Evolutionary conservation across 1,140 invertebrate species (phyloP), one percentile per base, ranked within the genome.

Genomic region (Ceratitis capitata): DNA sequence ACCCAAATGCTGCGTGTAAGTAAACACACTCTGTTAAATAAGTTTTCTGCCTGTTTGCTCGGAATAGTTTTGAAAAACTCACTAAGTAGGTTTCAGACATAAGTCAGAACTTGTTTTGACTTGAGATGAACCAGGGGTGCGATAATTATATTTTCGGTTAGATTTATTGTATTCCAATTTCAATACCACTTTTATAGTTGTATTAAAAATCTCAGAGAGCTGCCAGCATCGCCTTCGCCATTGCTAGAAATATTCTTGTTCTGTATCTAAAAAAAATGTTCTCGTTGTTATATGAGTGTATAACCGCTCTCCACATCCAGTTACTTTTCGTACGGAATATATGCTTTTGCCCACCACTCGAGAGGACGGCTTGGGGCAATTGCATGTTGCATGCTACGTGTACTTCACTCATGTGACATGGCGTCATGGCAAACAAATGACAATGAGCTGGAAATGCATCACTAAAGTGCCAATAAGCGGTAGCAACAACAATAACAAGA

Each of bases 381-480:
- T 78, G 69, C 45, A 19, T 39, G 35, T 19, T 45, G n/a, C n/a
- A n/a, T n/a, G n/a, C n/a, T n/a, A n/a, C n/a, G n/a, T n/a, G 69
- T 47, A 78, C 69, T 45, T 78, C 69, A 42, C 9, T 45, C 39
- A n/a, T n/a, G 69, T 78, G 69, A 78, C 69, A 78, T 45, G 69
- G 19, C 69, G 39, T 78, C 69, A 56, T 23, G 51, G 69, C 69
- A 78, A 78, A 78, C 69, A 78, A 78, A 78, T 78, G 35, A 78
- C 69, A 78, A 78, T 78, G 69, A n/a, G 39, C 39, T 78, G 35
- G 69, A 78, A 45, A 78, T 26, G 69, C 69, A 78, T 78, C 69
- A 78, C 69, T 78, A 78, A 78, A 26, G 39, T 78, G 39, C 29
- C 69, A 78, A 78, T 78, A 78, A 78, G 69, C 19, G 35, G 39